A percentile compares a stretch with the other conserved stretches of the same genome.
Evolutionary conservation across 2,113 vertebrate genomes (phyloP).

Genomic region (Phalacrocorax aristotelis): DNA sequence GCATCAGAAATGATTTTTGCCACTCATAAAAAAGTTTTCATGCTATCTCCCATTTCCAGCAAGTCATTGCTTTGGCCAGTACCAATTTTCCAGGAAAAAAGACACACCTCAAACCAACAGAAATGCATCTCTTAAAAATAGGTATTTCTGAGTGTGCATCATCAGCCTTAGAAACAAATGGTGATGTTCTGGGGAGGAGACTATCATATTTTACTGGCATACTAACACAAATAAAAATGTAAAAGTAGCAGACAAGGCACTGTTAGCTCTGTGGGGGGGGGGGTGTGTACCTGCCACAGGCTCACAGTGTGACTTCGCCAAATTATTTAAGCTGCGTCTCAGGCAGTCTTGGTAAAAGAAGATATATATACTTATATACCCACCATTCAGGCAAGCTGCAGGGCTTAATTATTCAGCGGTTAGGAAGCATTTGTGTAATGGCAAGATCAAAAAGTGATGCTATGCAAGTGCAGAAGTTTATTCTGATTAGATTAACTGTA

Average conservation of each 20-base stretch:
- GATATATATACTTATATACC: background rate
- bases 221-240: background rate
- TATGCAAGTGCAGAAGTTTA: background rate
- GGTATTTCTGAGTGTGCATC: background rate
- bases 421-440: background rate
- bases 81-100: background rate
- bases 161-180: background rate
- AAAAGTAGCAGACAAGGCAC: background rate
- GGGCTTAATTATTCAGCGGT: background rate
- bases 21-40: background rate
- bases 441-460: background rate
- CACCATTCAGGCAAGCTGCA: background rate
- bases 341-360: background rate
- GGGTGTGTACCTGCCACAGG: background rate
- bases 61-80: background rate
- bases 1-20: background rate
- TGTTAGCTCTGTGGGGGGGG: rapidly evolving
- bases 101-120: background rate
- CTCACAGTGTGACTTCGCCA: background rate
- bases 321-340: background rate
- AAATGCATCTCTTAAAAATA: background rate
- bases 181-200: background rate
- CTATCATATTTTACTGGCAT: rapidly evolving
- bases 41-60: background rate
- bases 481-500: background rate